Percentiles rank a stretch among this genome's conserved stretches.
These are phyloP conservation scores for Neomonachus schauinslandi DNA, from an alignment of 2,113 vertebrate species.

Conservation along the genomic window DNA sequence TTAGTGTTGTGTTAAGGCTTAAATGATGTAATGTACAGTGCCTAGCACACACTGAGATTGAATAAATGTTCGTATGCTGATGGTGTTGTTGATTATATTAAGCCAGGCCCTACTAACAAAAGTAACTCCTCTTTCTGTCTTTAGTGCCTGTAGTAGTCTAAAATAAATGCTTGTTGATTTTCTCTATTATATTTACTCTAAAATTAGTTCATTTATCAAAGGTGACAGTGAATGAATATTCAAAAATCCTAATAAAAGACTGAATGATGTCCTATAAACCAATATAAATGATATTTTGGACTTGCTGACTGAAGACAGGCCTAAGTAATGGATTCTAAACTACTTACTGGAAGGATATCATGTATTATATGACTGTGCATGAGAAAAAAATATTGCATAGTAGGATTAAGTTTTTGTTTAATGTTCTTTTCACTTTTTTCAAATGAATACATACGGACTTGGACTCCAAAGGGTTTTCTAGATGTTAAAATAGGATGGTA, in stretches of 20 bases:
- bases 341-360: neutral
- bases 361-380: neutral
- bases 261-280: conserved; percentile 73
- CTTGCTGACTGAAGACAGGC: neutral
- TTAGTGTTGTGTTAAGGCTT: neutral
- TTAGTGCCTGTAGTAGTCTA: neutral
- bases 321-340: neutral
- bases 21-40: neutral
- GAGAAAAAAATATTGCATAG: neutral
- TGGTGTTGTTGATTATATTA: neutral
- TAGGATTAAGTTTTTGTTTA: conserved; percentile 16
- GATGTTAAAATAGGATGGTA: neutral
- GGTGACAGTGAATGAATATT: conserved; percentile 8
- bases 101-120: neutral
- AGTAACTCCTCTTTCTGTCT: neutral
- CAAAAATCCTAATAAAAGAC: conserved; percentile 25
- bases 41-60: neutral
- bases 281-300: neutral
- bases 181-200: conserved; percentile 38
- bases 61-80: neutral
- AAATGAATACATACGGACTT: neutral
- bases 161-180: conserved; percentile 18
- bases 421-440: conserved; percentile 46
- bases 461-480: neutral
- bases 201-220: conserved; percentile 63